phyloP scores from a whole-genome alignment of 2,797 vertebrate genomes.

The Eremophila alpestris region DNA sequence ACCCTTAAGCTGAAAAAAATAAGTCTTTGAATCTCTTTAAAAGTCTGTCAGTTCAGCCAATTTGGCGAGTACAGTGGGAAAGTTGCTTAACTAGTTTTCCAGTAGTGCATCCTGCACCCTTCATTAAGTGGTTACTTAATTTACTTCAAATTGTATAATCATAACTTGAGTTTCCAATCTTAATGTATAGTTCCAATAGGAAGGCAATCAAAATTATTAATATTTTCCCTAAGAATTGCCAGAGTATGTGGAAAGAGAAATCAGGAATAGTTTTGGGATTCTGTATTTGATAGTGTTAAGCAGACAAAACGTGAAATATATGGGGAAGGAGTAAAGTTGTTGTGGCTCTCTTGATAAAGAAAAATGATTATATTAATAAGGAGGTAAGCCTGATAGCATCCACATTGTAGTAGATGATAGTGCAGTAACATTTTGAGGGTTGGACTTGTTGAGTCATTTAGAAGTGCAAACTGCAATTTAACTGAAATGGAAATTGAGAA shows the following conservation, averaged over 20 bases:
- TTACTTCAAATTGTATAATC: background rate
- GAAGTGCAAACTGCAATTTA: background rate
- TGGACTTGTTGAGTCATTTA: background rate
- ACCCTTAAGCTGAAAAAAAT: conserved; percentile 45
- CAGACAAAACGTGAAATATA: background rate
- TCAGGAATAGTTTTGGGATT: background rate
- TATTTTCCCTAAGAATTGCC: background rate
- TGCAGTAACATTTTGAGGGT: background rate
- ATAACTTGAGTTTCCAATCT: background rate
- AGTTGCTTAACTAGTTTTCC: conserved; percentile 26
- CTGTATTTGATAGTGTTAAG: background rate
- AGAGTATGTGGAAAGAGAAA: background rate
- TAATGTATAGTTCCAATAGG: background rate
- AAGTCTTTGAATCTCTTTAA: conserved; percentile 18
- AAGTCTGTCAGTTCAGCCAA: conserved; percentile 28
- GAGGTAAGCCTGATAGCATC: background rate
- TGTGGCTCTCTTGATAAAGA: background rate
- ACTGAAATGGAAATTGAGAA: background rate
- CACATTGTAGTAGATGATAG: background rate
- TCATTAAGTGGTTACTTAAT: background rate
- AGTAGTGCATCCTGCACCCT: background rate
- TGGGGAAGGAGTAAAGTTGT: background rate
- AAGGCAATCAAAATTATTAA: background rate
- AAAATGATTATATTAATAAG: background rate
- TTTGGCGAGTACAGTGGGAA: conserved; percentile 56